phyloP scores from a whole-genome alignment of 2,797 vertebrate genomes.

The Amblyraja radiata region DNA sequence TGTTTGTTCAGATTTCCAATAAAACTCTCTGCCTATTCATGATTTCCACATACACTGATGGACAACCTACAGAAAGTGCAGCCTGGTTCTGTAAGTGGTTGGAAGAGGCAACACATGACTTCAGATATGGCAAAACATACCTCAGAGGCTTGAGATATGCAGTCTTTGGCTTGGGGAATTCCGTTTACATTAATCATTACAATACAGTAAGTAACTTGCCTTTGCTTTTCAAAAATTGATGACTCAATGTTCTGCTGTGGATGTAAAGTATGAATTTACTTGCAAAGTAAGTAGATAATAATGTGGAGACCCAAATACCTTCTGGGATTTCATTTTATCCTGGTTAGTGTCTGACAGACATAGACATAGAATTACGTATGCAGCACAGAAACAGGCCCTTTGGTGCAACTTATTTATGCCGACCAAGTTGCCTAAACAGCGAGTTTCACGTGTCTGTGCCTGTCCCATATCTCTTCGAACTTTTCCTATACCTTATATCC shows the following conservation, averaged over 20 bases:
- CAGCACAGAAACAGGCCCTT: too few species aligned
- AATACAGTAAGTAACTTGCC: slow-evolving; percentile 69
- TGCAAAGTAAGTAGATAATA: neutral
- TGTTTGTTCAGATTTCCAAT: slow-evolving; percentile 58
- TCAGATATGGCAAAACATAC: slow-evolving; percentile 75
- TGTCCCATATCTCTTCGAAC: too few species aligned
- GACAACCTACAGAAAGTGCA: slow-evolving; percentile 69
- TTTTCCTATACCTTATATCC: too few species aligned
- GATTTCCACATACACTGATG: slow-evolving; percentile 80
- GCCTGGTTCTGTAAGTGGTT: slow-evolving; percentile 93
- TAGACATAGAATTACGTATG: neutral
- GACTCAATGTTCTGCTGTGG: neutral
- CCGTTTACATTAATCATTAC: slow-evolving; percentile 72
- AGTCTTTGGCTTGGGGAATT: slow-evolving; percentile 85
- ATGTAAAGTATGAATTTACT: neutral
- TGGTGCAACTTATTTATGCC: too few species aligned
- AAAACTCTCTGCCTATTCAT: slow-evolving; percentile 78
- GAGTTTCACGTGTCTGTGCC: too few species aligned
- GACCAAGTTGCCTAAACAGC: too few species aligned
- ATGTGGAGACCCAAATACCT: neutral
- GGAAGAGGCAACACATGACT: slow-evolving; percentile 79
- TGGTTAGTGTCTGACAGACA: neutral
- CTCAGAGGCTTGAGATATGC: slow-evolving; percentile 80
- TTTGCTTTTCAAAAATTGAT: neutral
- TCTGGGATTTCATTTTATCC: neutral